Evolutionary conservation across 2,797 vertebrate species (phyloP), one percentile per base, ranked within the genome.

Genomic region (Monodelphis domestica): DNA sequence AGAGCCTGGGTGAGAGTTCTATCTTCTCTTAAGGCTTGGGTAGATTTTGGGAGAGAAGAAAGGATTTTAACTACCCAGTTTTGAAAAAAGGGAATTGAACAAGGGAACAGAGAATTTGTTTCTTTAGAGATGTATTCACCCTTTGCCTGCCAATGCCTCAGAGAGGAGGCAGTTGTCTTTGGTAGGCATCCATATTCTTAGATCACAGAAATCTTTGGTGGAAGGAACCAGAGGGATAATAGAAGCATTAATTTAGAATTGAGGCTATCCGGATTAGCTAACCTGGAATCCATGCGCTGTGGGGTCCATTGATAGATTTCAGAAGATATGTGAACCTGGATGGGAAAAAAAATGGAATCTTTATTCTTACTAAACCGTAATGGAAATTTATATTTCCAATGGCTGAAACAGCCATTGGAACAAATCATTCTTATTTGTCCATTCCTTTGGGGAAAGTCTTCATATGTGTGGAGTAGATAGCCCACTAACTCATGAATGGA

Each of bases 1-100:
- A 70, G 10, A 56, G 54, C 53, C 54, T 54, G 12, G 88, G 57
- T 30, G 90, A 11, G 29, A 89, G 12, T 89, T 17, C 50, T 0
- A 0, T 9, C 7, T 30, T 53, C 33, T 24, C 28, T 24, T 6
- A 1, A 7, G 15, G 51, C 53, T 54, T 38, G 88, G 21, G 54
- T 89, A 26, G 33, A 88, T 24, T 89, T 84, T 54, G 54, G 30
- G 9, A 90, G 56, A 10, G 45, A 87, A 96, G 90, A 70, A 78
- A 63, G 55, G 9, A 52, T 5, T 51, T 12, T 53, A 84, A 84
- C 24, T 26, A 84, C 12, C 4, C 26, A 26, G 38, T 84, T 45
- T 84, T 84, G 2, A 9, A 10, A 53, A 50, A 50, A 50, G 15
- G 78, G 38, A 50, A 26, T 26, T 84, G 50, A 84, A 45, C 4